Percentiles rank a stretch among this genome's conserved stretches.
These are phyloP conservation scores for Amblyornis subalaris DNA, from an alignment of 2,113 vertebrate genomes.

Conservation along the genomic window DNA sequence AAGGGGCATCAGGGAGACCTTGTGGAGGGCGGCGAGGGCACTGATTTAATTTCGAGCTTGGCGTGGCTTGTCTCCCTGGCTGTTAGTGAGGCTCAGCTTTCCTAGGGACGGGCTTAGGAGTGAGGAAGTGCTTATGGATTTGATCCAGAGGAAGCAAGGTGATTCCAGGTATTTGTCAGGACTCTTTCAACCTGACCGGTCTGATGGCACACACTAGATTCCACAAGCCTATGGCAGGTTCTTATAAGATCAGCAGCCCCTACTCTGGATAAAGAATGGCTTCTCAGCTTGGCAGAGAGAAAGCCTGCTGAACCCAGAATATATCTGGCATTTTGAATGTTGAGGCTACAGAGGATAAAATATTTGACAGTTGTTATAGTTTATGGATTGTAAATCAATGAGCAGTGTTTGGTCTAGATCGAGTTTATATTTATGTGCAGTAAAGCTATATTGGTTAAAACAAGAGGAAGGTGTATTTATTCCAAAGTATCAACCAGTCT, in stretches of 20 bases:
- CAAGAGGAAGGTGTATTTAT: neutral
- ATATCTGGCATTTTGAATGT: neutral
- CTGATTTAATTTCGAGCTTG: rapidly evolving
- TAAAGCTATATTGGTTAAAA: neutral
- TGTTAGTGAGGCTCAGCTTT: neutral
- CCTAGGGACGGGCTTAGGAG: neutral
- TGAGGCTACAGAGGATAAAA: neutral
- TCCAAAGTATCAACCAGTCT: neutral
- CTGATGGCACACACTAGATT: neutral
- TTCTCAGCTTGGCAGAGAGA: neutral
- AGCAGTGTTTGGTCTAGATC: neutral
- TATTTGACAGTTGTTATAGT: neutral
- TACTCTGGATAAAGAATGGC: neutral
- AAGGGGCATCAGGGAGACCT: rapidly evolving
- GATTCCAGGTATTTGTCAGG: neutral
- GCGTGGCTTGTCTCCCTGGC: neutral
- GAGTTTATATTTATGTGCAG: neutral
- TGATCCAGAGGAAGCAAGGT: neutral
- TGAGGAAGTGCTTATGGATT: neutral
- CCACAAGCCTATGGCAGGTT: too few relatives aligned
- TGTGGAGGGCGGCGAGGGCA: neutral
- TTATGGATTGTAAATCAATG: neutral
- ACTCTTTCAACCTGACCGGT: rapidly evolving
- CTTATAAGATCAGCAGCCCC: neutral
- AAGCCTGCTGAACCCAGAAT: neutral